Evolutionary conservation across 2,113 vertebrate genomes (phyloP), one percentile per base, ranked within the genome.

Genomic region (Leptobrachium leishanense): DNA sequence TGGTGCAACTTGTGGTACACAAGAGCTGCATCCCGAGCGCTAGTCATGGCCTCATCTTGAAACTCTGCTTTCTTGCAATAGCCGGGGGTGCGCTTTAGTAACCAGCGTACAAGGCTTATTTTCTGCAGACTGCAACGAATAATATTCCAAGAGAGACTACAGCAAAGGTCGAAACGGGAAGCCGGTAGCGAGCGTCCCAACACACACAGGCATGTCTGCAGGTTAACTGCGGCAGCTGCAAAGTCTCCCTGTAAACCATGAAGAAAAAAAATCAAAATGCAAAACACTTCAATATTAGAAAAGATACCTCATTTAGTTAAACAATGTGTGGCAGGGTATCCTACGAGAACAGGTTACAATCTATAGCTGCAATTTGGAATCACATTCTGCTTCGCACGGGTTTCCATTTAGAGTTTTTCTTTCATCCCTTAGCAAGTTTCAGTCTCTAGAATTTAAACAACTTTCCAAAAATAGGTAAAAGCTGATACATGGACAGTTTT

Each of bases 111-210:
- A 68, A 96, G 92, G 0, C 93, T 90, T 68, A 97, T 91, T 69
- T 96, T 96, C 86, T 97, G 96, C 83, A 99, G 88, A 87, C 92
- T 94, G 62, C 98, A 98, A 76, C 97, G 97, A 83, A 99, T 97
- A 73, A 97, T 77, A 0, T 98, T 98, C 98, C 98, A 99, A 85
- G 95, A 95, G 13, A 99, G 93, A 39, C 97, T 96, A 84, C 93
- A 99, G 82, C 94, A 89, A 81, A 98, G 89, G 84, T 99, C 98
- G 77, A 98, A 88, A 40, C 87, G 88, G 66, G 95, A 94, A 41
- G 95, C 87, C 2, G 98, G 97, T 11, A 98, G 89, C 0, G 95
- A 94, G 79, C 98, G 91, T 12, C 95, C 95, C 5, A 99, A 85
- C 2, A 96, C 91, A 0, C 93, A 96, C 63, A 99, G 87, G 84